These are phyloP conservation scores for Euwallacea similis DNA, from an alignment of 1,140 invertebrate genomes.

Conservation along the genomic window DNA sequence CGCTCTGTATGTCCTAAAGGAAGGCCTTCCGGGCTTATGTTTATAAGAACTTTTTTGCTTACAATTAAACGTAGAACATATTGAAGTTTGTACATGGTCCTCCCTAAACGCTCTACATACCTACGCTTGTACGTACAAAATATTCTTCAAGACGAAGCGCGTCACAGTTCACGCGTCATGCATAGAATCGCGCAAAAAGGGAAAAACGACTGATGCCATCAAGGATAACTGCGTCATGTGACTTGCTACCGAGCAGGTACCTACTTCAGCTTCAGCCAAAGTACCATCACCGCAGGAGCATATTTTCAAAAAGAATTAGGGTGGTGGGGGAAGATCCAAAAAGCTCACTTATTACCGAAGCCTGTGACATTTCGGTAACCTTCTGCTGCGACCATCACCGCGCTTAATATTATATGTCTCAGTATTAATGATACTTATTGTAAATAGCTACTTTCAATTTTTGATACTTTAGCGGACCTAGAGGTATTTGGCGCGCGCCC, in stretches of 20 bases:
- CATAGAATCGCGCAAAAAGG: background rate
- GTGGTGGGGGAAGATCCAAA: conserved; percentile 9
- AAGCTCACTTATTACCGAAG: conserved; percentile 6
- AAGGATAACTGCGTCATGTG: conserved; percentile 6
- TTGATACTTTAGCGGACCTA: conserved; percentile 4
- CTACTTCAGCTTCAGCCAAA: conserved; percentile 4
- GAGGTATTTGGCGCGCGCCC: conserved; percentile 11
- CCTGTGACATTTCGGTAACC: background rate
- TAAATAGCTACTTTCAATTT: conserved; percentile 16
- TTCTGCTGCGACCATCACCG: background rate
- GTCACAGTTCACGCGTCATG: background rate
- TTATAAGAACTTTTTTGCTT: background rate
- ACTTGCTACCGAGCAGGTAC: conserved; percentile 8
- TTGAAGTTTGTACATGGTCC: background rate
- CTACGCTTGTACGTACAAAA: background rate
- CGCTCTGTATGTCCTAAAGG: background rate
- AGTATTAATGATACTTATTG: background rate
- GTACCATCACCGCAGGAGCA: background rate
- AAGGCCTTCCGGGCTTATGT: background rate
- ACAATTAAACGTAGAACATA: background rate
- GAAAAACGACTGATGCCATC: background rate
- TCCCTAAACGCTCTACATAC: background rate
- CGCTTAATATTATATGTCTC: background rate
- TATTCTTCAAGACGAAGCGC: background rate
- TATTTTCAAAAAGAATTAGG: conserved; percentile 8